Evolutionary conservation across 1,140 invertebrate genomes (phyloP).

Genomic region (Steinernema feltiae): DNA sequence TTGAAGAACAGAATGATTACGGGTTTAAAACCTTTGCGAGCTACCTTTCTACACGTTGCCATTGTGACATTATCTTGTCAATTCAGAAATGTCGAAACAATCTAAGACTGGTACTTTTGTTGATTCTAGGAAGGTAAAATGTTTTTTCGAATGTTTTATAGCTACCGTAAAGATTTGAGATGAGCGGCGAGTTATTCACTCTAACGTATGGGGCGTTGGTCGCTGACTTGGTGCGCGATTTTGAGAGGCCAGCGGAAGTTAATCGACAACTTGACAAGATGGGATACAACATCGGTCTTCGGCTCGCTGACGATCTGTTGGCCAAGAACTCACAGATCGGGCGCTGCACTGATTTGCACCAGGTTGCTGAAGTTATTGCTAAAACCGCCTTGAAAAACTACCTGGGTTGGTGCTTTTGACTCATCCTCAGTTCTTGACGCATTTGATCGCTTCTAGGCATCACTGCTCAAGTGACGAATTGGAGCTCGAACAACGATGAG

Average conservation of each 20-base stretch:
- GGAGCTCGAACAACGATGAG: conserved; percentile 23
- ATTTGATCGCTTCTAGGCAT: conserved; percentile 72
- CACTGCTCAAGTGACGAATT: conserved; percentile 69
- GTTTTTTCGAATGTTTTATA: background rate
- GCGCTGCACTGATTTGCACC: conserved; percentile 86
- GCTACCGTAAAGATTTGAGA: conserved; percentile 7
- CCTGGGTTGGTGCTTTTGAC: conserved; percentile 35
- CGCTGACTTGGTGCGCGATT: conserved; percentile 90
- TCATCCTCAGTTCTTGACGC: conserved; percentile 58
- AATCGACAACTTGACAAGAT: conserved; percentile 64
- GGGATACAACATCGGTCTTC: conserved; percentile 89
- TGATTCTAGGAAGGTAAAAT: background rate
- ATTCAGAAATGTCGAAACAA: background rate
- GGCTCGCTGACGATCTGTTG: conserved; percentile 93
- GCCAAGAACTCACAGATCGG: conserved; percentile 76
- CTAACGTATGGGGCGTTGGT: conserved; percentile 95
- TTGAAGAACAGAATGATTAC: too few species aligned
- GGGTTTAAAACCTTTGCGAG: too few species aligned
- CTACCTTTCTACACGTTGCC: background rate
- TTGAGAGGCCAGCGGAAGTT: conserved; percentile 87
- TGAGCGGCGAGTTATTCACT: conserved; percentile 79
- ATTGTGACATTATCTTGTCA: background rate
- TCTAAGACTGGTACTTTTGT: background rate
- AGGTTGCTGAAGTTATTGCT: conserved; percentile 94
- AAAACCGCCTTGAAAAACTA: conserved; percentile 58